These are phyloP conservation scores for Aselliscus stoliczkanus DNA, from an alignment of 2,797 vertebrate genomes.

Conservation along the genomic window DNA sequence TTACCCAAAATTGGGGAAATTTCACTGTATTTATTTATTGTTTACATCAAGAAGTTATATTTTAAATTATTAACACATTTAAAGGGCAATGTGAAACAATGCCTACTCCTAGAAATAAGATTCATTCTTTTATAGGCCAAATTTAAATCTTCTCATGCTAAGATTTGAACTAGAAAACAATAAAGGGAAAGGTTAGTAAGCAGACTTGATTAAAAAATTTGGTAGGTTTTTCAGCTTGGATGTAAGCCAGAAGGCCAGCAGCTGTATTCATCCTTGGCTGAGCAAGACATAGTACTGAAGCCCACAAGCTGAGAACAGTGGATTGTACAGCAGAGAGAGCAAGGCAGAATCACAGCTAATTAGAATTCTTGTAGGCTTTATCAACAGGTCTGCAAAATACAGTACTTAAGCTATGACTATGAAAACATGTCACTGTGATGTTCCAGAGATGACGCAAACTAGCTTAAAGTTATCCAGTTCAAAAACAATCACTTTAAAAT, in stretches of 20 bases:
- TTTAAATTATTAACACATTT: neutral
- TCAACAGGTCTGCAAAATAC: conserved; percentile 79
- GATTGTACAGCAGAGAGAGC: conserved; percentile 65
- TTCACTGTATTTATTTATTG: neutral
- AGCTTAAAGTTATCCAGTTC: conserved; percentile 66
- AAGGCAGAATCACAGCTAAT: conserved; percentile 76
- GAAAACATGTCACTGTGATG: conserved; percentile 73
- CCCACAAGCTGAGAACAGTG: conserved; percentile 68
- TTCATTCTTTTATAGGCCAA: neutral
- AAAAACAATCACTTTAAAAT: conserved; percentile 70
- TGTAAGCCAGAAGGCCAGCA: conserved; percentile 53
- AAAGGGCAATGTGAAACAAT: neutral
- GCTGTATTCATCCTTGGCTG: conserved; percentile 72
- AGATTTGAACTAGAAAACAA: conserved; percentile 21
- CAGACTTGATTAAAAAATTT: conserved; percentile 56
- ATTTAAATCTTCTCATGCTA: neutral
- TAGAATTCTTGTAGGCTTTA: conserved; percentile 77
- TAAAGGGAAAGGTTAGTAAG: conserved; percentile 46
- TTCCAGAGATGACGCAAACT: conserved; percentile 59
- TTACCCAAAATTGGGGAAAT: neutral
- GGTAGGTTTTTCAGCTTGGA: conserved; percentile 59
- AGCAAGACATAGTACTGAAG: conserved; percentile 57
- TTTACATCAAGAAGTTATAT: neutral
- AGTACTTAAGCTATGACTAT: conserved; percentile 75
- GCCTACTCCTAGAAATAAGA: neutral